A percentile compares a stretch with the other conserved stretches of the same genome.
Conservation (phyloP, 2,888 invertebrate species). For the Timema cristinae region DNA sequence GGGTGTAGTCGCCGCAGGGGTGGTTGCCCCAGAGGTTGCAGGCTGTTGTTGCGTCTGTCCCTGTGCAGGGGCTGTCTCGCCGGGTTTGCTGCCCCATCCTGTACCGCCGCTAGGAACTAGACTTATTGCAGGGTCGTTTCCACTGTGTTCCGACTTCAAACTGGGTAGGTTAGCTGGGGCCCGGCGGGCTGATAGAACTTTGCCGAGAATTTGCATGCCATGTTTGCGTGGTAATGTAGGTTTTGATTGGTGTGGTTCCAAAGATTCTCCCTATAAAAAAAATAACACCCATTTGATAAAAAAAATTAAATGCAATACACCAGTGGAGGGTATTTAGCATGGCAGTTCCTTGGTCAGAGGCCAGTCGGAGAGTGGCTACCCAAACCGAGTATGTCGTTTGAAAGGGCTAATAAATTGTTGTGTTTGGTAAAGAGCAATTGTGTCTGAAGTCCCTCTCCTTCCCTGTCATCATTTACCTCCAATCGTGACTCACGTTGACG, state of each 20-base stretch:
- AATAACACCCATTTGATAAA: not conserved
- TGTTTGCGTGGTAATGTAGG: constrained; percentile 92
- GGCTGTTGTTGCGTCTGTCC: constrained; percentile 23
- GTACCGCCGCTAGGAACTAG: constrained; percentile 74
- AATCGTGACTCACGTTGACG: too few relatives aligned
- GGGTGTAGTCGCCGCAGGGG: constrained; percentile 34
- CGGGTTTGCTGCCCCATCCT: constrained; percentile 69
- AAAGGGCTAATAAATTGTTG: too few relatives aligned
- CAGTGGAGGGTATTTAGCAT: too few relatives aligned
- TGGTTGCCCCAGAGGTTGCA: constrained; percentile 38
- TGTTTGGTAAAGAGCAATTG: too few relatives aligned
- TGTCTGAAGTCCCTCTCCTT: too few relatives aligned
- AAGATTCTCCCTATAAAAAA: constrained; percentile 70
- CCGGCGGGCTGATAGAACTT: constrained; percentile 96
- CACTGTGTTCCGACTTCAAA: constrained; percentile 91
- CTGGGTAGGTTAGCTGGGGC: constrained; percentile 99
- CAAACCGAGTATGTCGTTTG: too few relatives aligned
- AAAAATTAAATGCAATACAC: not conserved
- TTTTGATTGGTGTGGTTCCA: constrained; percentile 83
- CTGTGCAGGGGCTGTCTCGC: constrained; percentile 43
- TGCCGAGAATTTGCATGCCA: constrained; percentile 99
- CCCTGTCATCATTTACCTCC: too few relatives aligned
- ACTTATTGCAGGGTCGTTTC: constrained; percentile 71
- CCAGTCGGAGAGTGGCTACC: too few relatives aligned
- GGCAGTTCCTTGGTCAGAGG: too few relatives aligned